Evolutionary conservation across 30 jellyfish, hydroid and myxozoan species (phyloP), one percentile per base, ranked within the genome.

Genomic region (Morbakka virulenta): DNA sequence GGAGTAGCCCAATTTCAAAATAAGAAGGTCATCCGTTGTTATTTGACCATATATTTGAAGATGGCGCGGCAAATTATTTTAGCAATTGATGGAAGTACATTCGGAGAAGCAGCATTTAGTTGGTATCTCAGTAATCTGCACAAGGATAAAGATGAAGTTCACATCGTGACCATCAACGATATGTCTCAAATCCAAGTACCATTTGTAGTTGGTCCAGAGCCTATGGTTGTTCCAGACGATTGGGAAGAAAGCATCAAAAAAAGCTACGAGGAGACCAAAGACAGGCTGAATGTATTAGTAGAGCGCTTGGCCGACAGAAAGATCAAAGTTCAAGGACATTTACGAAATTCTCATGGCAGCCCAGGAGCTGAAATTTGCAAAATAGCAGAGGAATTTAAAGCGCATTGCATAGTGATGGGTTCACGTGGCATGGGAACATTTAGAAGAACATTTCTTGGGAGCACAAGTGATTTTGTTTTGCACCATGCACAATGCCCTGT

Each of bases 371-470:
- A 77, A 57, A 88, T 88, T 28, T 80, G 93, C 69, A 82, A 75
- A 64, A 2, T 88, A 28, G 95, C 93, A 0, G 74, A 76, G 12
- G 93, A 88, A 76, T 30, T 57, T 23, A 72, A 81, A 13, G 97
- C 95, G 2, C 83, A 81, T 36, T 70, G 83, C 28, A 61, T 81
- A 28, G 88, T 88, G 23, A 51, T 88, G 85, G 97, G 97, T 12
- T 84, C 91, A 52, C 84, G 97, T 62, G 97, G 97, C 63, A 64
- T 88, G 28, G 97, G 97, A 29, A 84, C 95, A 4, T 69, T 88
- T 48, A 32, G 91, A 22, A 83, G 97, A 1, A 80, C 97, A 1
- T 69, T 88, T 48, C 86, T 88, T 35, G 97, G 97, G 24, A 88
- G 97, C 71, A 77, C 97, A 36, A 88, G 97, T 74, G 97, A 88